Evolutionary conservation across 2,888 invertebrate genomes (phyloP).

Genomic region (Tipula confusa): DNA sequence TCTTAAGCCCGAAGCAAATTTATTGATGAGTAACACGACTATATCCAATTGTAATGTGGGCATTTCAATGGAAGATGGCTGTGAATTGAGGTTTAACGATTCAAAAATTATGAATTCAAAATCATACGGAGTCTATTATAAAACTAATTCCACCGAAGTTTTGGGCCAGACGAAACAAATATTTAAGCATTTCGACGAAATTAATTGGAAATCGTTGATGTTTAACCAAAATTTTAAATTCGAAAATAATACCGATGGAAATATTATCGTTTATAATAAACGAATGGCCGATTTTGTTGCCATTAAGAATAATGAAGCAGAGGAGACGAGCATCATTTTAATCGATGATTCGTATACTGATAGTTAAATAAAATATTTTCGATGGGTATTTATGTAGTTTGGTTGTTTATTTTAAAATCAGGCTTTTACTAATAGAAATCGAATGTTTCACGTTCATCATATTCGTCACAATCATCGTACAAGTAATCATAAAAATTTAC

Average conservation of each 20-base stretch:
- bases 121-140: conserved; percentile 53
- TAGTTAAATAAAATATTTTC: background rate
- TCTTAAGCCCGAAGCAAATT: conserved; percentile 47
- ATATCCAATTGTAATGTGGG: conserved; percentile 44
- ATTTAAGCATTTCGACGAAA: background rate
- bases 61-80: conserved; percentile 51
- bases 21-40: conserved; percentile 41
- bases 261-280: conserved; percentile 38
- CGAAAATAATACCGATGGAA: conserved; percentile 41
- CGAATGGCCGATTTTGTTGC: background rate
- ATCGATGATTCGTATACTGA: conserved; percentile 32
- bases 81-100: conserved; percentile 43
- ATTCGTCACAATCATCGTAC: no score
- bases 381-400: background rate
- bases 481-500: no score
- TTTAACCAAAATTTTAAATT: conserved; percentile 41
- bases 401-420: no score
- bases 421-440: no score
- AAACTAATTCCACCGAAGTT: conserved; percentile 41
- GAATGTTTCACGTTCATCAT: no score
- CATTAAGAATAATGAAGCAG: background rate
- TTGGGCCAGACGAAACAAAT: background rate
- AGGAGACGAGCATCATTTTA: background rate
- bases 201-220: background rate
- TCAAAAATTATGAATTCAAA: conserved; percentile 50